Evolutionary conservation across 2,797 vertebrate genomes (phyloP).

Genomic region (Epinephelus awoara): DNA sequence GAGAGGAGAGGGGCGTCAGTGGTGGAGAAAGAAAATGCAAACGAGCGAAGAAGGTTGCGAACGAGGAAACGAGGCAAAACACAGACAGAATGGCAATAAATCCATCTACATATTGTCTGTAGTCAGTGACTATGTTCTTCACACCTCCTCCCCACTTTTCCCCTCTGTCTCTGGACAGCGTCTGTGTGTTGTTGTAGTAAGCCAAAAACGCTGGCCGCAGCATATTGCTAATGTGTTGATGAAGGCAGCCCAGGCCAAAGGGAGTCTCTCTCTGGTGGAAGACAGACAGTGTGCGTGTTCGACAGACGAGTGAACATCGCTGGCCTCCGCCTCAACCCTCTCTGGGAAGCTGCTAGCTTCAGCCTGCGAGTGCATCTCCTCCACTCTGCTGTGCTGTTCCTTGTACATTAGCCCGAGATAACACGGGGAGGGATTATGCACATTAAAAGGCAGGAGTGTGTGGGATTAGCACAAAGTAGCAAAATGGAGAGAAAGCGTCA

Average conservation of each 20-base stretch:
- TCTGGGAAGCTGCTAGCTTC: conserved; percentile 78
- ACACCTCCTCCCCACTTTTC: conserved; percentile 56
- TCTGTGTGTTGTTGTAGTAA: conserved; percentile 68
- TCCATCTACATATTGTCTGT: conserved; percentile 51
- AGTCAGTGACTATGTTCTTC: conserved; percentile 49
- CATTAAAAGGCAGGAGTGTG: conserved; percentile 56
- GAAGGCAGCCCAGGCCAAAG: conserved; percentile 72
- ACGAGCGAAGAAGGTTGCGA: neutral
- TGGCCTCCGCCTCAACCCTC: conserved; percentile 84
- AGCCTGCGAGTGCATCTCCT: conserved; percentile 71
- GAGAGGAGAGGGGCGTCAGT: conserved; percentile 2
- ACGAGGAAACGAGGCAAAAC: conserved; percentile 12
- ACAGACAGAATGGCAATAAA: conserved; percentile 34
- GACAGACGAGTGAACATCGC: conserved; percentile 79
- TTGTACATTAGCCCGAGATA: conserved; percentile 63
- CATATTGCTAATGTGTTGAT: conserved; percentile 82
- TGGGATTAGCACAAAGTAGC: conserved; percentile 58
- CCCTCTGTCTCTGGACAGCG: conserved; percentile 53
- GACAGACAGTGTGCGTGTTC: conserved; percentile 78
- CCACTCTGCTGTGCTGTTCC: conserved; percentile 55
- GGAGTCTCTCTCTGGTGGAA: conserved; percentile 73
- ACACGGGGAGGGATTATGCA: conserved; percentile 65
- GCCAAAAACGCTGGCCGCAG: conserved; percentile 71
- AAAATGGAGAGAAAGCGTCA: conserved; percentile 22
- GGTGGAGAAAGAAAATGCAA: conserved; percentile 22